Conservation (phyloP, 2,113 vertebrate genomes). For the Sapayoa aenigma region DNA sequence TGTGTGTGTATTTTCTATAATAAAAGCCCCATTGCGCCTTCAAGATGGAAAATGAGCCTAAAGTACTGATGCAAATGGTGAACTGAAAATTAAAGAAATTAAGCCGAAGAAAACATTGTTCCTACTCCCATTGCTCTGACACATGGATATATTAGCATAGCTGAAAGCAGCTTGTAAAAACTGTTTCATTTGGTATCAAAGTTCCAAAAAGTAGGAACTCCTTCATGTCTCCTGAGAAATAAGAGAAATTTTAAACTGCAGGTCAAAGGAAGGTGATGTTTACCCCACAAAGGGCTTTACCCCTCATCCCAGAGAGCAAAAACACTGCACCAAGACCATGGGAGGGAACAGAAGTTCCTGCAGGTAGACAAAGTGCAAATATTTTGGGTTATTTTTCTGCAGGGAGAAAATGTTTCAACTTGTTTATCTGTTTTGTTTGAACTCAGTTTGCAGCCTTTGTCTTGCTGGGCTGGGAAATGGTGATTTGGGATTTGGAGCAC, state of each 20-base stretch:
- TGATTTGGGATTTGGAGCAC: conserved; percentile 16
- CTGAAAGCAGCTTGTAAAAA: neutral
- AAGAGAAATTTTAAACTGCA: neutral
- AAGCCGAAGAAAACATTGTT: neutral
- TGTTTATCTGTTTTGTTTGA: conserved; percentile 38
- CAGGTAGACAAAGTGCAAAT: conserved; percentile 5
- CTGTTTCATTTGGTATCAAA: neutral
- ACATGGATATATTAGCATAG: neutral
- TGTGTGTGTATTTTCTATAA: neutral
- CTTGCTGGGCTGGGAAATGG: conserved; percentile 23
- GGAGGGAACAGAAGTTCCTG: neutral
- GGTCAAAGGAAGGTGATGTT: neutral
- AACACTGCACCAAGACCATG: neutral
- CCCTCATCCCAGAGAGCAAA: neutral
- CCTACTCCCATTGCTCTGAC: neutral
- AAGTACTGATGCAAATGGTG: neutral
- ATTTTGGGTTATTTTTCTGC: neutral
- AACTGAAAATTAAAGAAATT: neutral
- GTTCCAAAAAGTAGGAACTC: neutral
- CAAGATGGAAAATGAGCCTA: neutral
- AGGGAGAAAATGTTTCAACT: neutral
- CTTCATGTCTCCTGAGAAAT: neutral
- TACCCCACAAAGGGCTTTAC: neutral
- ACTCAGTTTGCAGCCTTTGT: conserved; percentile 41
- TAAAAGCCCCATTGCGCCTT: neutral